These are phyloP conservation scores for Erethizon dorsatum DNA, from an alignment of 2,797 vertebrate species.

Conservation along the genomic window DNA sequence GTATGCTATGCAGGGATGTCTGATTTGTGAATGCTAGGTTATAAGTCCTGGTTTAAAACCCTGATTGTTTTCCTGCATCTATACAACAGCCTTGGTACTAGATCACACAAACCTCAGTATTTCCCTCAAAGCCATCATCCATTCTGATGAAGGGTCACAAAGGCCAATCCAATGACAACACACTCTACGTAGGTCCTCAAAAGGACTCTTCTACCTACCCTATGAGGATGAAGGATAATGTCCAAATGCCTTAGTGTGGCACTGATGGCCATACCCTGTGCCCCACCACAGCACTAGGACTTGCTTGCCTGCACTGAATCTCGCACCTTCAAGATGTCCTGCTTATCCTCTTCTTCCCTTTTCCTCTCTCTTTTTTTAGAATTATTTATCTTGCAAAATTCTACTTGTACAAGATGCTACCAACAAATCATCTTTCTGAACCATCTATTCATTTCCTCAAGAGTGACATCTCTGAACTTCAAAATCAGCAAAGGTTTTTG, in stretches of 20 bases:
- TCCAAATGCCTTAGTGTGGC: background rate
- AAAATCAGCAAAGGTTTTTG: slow-evolving; percentile 10
- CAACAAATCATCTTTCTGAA: background rate
- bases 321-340: background rate
- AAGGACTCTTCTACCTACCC: background rate
- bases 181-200: background rate
- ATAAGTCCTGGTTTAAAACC: background rate
- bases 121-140: background rate
- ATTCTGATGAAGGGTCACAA: slow-evolving; percentile 1
- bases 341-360: background rate
- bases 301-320: too few relatives aligned
- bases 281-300: background rate
- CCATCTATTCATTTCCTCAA: background rate
- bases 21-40: background rate
- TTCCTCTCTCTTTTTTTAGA: background rate
- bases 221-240: background rate
- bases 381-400: background rate
- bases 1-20: background rate
- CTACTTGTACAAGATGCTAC: background rate
- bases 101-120: background rate
- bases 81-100: background rate
- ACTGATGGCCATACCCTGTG: background rate
- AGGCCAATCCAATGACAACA: background rate
- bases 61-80: background rate
- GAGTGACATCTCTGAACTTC: background rate